Evolutionary conservation across 2,888 invertebrate species (phyloP).

Genomic region (Plutella xylostella): DNA sequence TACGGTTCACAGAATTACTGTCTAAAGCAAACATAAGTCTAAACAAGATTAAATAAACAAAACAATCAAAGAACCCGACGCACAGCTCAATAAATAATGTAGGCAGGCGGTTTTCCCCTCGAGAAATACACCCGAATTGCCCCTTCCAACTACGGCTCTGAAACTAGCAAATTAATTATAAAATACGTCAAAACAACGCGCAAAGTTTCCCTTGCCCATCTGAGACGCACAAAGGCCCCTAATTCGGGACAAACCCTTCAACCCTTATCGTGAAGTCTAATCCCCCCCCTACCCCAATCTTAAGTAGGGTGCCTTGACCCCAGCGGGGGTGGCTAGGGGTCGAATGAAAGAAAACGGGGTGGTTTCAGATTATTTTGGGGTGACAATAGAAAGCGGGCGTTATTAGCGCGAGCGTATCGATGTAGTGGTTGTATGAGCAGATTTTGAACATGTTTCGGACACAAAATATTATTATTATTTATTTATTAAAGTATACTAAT

Average conservation of each 20-base stretch:
- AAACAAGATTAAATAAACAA: not conserved
- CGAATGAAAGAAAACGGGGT: slow-evolving; percentile 62
- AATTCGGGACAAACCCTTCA: slow-evolving; percentile 38
- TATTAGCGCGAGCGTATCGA: not conserved
- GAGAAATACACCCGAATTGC: slow-evolving; percentile 24
- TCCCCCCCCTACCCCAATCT: slow-evolving; percentile 66
- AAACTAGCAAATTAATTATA: slow-evolving; percentile 70
- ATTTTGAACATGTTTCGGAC: no score
- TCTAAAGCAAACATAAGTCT: no score
- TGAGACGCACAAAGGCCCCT: slow-evolving; percentile 61
- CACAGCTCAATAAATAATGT: not conserved
- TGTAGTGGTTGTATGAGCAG: no score
- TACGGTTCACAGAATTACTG: no score
- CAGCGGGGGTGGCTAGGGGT: slow-evolving; percentile 25
- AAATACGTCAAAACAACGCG: slow-evolving; percentile 64
- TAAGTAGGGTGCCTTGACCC: slow-evolving; percentile 67
- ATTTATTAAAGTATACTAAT: no score
- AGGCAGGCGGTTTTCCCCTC: not conserved
- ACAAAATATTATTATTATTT: no score
- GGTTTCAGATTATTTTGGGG: slow-evolving; percentile 38
- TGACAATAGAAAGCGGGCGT: slow-evolving; percentile 34
- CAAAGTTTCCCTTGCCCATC: slow-evolving; percentile 55
- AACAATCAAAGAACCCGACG: not conserved
- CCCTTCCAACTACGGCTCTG: slow-evolving; percentile 50
- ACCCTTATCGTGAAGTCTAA: slow-evolving; percentile 64